Base-by-base conservation (phyloP, 2,888 invertebrate species). In the Synanthedon myopaeformis region DNA sequence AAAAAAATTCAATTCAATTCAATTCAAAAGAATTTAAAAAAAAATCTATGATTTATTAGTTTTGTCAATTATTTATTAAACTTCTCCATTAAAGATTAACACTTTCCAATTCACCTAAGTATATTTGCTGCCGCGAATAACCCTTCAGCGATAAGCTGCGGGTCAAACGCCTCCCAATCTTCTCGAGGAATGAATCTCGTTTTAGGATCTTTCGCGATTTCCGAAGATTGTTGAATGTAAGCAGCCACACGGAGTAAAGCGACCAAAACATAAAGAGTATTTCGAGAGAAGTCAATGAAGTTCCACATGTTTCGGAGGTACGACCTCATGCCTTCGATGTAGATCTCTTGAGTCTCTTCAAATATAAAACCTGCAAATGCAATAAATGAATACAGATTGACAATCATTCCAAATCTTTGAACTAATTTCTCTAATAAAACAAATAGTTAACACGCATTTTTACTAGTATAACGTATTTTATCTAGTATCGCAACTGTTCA, bases 291-390 rank as follows among this genome's bases (percentile, higher is more conserved):
- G 84, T 98, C 98, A 53, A 98, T 95, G 70, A 97, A 95, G 79
- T 98, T 98, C 98, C 98, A 98, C 90, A 98, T 92, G 75, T 98
- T 96, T 41, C 95, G 90, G 35, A 97, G 89, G 71, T 98, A 98
- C 0, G 92, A 92, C 45, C 91, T 90, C 52, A 97, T 90, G n/a
- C 98, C 98, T 70, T 94, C 93, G 19, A 92, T 90, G 89, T 93
- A 96, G 58, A 97, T 93, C 76, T 97, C 96, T 74, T 95, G 94
- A 3, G 95, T 92, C 83, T 98, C 98, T 71, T 96, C 94, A 93
- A 94, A 95, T 64, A 98, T 93, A 71, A 97, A 95, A 35, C 95
- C 95, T 93, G 66, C 51, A 63, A 59, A 52, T 8, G 35, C 35
- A 35, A 35, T 35, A 35, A 8, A 35, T 35, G 8, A 45, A 53